Percentiles rank a stretch among this genome's conserved stretches.
phyloP scores from a whole-genome alignment of 1,140 invertebrate species.

The Caenorhabditis brenneri region DNA sequence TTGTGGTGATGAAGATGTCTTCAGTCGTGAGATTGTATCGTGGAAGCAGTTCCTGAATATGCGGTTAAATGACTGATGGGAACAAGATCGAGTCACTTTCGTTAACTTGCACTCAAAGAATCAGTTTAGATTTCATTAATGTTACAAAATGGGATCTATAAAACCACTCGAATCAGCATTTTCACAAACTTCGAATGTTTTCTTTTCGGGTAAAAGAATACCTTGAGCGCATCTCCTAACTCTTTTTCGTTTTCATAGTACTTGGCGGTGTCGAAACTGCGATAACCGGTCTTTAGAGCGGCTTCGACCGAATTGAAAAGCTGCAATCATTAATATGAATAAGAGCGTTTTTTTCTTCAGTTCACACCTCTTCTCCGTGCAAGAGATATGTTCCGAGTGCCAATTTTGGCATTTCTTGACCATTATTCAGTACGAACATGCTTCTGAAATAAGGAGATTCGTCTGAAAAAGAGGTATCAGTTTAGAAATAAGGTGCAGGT shows the following conservation, averaged over 20 bases:
- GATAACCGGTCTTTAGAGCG: conserved; percentile 78
- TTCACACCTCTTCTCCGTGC: not conserved
- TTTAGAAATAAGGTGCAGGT: too few species aligned
- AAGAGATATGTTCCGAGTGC: not conserved
- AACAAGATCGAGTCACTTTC: too few species aligned
- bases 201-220: not conserved
- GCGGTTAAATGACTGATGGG: too few species aligned
- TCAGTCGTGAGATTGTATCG: conserved; percentile 33
- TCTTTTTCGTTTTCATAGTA: conserved; percentile 74
- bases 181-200: too few species aligned
- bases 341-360: too few species aligned
- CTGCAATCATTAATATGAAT: too few species aligned
- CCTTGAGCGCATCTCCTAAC: conserved; percentile 72
- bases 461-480: not conserved
- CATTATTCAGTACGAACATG: not conserved
- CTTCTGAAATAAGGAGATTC: not conserved
- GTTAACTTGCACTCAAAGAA: too few species aligned
- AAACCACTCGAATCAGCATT: too few species aligned
- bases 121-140: too few species aligned
- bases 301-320: not conserved
- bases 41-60: conserved; percentile 44
- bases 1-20: conserved; percentile 58
- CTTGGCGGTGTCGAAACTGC: conserved; percentile 78
- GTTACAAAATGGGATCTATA: too few species aligned
- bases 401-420: not conserved